These are phyloP conservation scores for Synaphobranchus kaupii DNA, from an alignment of 2,797 vertebrate genomes.

Conservation along the genomic window DNA sequence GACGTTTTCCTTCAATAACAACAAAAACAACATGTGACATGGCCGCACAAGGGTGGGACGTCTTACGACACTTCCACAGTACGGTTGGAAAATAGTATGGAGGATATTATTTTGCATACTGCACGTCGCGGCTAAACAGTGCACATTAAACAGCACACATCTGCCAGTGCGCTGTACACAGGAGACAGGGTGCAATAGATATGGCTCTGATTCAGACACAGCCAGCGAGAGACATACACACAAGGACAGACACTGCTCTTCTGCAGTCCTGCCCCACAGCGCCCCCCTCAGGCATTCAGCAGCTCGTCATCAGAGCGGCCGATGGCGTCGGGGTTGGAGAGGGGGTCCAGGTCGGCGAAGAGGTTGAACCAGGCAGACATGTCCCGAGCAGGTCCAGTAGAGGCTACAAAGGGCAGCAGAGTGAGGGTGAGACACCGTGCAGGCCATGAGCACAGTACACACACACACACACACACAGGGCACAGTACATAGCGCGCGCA, in stretches of 20 bases:
- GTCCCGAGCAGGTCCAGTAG: conserved; percentile 65
- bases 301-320: conserved; percentile 78
- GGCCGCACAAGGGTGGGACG: too few relatives aligned
- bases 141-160: neutral
- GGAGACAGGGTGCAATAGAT: too few relatives aligned
- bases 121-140: neutral
- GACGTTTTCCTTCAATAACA: too few relatives aligned
- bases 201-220: too few relatives aligned
- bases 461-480: neutral
- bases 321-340: conserved; percentile 79
- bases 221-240: neutral
- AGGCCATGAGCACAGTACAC: neutral
- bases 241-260: neutral
- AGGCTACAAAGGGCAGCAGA: conserved; percentile 43
- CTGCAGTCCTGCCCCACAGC: neutral
- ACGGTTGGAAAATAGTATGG: too few relatives aligned
- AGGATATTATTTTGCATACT: too few relatives aligned
- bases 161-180: too few relatives aligned
- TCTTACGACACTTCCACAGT: too few relatives aligned
- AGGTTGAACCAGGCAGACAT: conserved; percentile 81
- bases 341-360: conserved; percentile 80
- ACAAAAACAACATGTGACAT: too few relatives aligned
- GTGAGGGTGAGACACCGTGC: neutral
- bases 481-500: too few relatives aligned
- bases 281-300: conserved; percentile 70